Conservation (phyloP, 2,888 invertebrate genomes). For the Schrankia costaestrigalis region DNA sequence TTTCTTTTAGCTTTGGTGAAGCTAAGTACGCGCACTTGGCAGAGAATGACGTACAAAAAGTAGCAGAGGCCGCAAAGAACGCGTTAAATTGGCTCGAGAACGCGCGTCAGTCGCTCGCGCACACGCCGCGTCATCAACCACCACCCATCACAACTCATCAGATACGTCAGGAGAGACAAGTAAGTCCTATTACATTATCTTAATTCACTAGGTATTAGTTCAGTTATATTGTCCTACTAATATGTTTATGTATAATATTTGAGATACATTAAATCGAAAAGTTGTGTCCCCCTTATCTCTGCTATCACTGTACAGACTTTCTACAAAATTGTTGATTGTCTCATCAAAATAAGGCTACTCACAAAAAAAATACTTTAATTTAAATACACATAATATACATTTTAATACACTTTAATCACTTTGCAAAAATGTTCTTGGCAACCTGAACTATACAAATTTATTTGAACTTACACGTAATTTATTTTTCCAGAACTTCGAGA, state of each 20-base stretch:
- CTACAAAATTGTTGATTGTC: background rate
- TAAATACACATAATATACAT: too few relatives aligned
- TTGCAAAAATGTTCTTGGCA: too few relatives aligned
- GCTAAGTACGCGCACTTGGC: conserved; percentile 89
- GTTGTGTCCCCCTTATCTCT: too few relatives aligned
- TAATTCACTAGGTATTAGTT: background rate
- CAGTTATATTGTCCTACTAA: too few relatives aligned
- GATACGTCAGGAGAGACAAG: conserved; percentile 89
- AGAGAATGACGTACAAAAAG: conserved; percentile 90
- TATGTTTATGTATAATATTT: too few relatives aligned
- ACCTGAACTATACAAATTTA: background rate
- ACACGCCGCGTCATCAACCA: conserved; percentile 84
- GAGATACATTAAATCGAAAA: too few relatives aligned
- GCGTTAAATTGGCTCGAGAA: conserved; percentile 92
- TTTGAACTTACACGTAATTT: conserved; percentile 15
- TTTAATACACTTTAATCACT: too few relatives aligned
- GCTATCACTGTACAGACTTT: too few relatives aligned
- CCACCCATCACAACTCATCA: conserved; percentile 90
- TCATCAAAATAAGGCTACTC: too few relatives aligned
- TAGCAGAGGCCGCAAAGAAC: conserved; percentile 84
- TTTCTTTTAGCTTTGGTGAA: conserved; percentile 78
- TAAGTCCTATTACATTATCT: conserved; percentile 36
- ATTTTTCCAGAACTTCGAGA: conserved; percentile 79
- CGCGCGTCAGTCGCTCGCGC: conserved; percentile 83
- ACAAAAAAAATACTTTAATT: too few relatives aligned